These are phyloP conservation scores for Myiothlypis coronata DNA, from an alignment of 2,797 vertebrate genomes.

Conservation along the genomic window DNA sequence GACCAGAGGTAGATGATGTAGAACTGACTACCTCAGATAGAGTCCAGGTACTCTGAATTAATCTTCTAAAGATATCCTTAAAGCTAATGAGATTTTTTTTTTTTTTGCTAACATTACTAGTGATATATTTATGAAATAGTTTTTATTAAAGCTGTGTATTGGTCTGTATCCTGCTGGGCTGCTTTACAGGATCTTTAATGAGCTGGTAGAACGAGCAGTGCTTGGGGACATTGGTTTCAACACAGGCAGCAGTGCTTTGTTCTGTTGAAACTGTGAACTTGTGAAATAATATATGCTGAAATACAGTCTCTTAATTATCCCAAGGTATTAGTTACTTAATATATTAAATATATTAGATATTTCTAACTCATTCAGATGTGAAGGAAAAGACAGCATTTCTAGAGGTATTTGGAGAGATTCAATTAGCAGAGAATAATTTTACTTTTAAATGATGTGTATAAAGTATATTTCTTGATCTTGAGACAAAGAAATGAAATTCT, in stretches of 20 bases:
- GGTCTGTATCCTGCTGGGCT: constrained; percentile 26
- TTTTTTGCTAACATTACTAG: not conserved
- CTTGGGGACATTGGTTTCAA: not conserved
- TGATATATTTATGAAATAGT: not conserved
- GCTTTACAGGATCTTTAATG: not conserved
- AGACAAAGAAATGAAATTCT: not conserved
- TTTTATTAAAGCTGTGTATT: not conserved
- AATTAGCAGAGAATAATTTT: not conserved
- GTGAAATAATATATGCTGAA: not conserved
- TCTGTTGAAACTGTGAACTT: not conserved
- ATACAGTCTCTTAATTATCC: not conserved
- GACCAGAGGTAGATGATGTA: constrained; percentile 82
- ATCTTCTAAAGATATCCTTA: constrained; percentile 73
- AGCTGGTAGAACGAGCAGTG: not conserved
- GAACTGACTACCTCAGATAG: constrained; percentile 80
- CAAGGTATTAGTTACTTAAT: not conserved
- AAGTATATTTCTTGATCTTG: not conserved
- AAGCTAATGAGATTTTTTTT: constrained; percentile 28
- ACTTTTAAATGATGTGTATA: not conserved
- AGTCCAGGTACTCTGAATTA: constrained; percentile 83
- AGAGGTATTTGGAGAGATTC: not conserved
- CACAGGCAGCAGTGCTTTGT: not conserved
- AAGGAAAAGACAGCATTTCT: not conserved
- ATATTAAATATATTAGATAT: not conserved
- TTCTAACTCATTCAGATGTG: not conserved